These are phyloP conservation scores for Pempheris klunzingeri DNA, from an alignment of 2,797 vertebrate species.

Conservation along the genomic window DNA sequence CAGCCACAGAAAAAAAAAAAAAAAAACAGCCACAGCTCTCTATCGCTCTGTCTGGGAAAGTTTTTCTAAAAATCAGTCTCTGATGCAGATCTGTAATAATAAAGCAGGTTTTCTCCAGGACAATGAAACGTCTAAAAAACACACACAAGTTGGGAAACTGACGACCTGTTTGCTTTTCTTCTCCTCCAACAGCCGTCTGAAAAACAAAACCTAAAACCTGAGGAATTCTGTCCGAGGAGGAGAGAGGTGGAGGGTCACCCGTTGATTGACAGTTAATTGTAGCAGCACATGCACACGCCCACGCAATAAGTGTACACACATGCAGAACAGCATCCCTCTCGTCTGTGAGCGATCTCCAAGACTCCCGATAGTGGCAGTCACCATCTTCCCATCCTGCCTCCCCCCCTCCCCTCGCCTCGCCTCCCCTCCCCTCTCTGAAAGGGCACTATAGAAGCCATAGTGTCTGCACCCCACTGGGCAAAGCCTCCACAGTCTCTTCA, in stretches of 20 bases:
- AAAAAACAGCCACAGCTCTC: conserved; percentile 37
- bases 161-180: conserved; percentile 72
- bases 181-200: conserved; percentile 45
- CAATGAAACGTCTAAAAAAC: conserved; percentile 24
- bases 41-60: conserved; percentile 25
- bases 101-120: conserved; percentile 12
- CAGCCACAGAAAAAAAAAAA: conserved; percentile 32
- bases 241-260: conserved; percentile 65
- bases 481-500: conserved; percentile 59
- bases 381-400: conserved; percentile 25
- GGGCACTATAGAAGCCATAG: conserved; percentile 66
- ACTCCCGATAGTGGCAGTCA: conserved; percentile 43
- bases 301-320: conserved; percentile 39
- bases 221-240: conserved; percentile 70
- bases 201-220: conserved; percentile 76
- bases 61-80: background rate
- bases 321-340: conserved; percentile 55
- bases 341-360: conserved; percentile 58
- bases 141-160: conserved; percentile 42
- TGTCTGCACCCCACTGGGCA: conserved; percentile 59
- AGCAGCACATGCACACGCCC: conserved; percentile 12
- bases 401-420: conserved; percentile 3
- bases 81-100: conserved; percentile 28
- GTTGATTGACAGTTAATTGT: conserved; percentile 79
- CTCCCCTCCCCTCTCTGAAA: conserved; percentile 41